Conservation (phyloP, 2,113 vertebrate genomes). For the Piaya cayana region DNA sequence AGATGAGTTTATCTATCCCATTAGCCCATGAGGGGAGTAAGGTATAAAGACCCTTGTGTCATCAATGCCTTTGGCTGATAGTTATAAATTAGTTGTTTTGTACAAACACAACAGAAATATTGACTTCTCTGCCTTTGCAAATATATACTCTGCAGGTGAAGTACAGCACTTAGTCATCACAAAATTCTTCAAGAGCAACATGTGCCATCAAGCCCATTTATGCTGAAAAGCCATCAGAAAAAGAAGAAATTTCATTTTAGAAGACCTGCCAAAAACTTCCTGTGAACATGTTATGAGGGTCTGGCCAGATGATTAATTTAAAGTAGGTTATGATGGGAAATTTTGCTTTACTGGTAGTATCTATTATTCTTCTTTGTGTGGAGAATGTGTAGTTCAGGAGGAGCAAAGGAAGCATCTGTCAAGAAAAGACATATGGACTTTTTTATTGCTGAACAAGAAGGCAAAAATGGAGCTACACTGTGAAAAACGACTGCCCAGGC, state of each 20-base stretch:
- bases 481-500: not conserved
- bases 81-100: not conserved
- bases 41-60: not conserved
- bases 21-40: not conserved
- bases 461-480: accelerated
- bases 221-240: not conserved
- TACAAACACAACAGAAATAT: not conserved
- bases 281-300: not conserved
- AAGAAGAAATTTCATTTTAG: not conserved
- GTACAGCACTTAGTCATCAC: not conserved
- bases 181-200: not conserved
- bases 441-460: not conserved
- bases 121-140: not conserved
- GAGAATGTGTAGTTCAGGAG: not conserved
- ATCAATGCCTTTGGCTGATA: not conserved
- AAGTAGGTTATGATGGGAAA: not conserved
- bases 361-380: not conserved
- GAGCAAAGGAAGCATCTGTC: not conserved
- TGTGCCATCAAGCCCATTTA: not conserved
- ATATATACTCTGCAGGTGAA: not conserved
- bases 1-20: not conserved
- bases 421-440: not conserved
- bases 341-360: not conserved
- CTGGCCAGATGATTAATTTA: not conserved
- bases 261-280: not conserved